Evolutionary conservation across 2,113 vertebrate genomes (phyloP).

Genomic region (Hippocampus barbouri): DNA sequence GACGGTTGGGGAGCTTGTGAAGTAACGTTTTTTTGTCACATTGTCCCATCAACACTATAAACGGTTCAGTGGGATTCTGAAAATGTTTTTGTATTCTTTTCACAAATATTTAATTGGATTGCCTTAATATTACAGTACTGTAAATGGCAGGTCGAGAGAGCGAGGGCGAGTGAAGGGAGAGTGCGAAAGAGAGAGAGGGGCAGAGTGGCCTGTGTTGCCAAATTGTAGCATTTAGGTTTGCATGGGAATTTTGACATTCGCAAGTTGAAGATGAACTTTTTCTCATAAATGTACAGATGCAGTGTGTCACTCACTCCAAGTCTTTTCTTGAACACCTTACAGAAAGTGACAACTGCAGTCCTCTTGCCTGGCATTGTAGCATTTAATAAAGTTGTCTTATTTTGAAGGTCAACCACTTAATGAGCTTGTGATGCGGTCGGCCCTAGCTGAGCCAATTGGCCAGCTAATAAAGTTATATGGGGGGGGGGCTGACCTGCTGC

Average conservation of each 20-base stretch:
- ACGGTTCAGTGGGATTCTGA: no score
- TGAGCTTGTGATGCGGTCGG: constrained; percentile 39
- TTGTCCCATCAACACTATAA: no score
- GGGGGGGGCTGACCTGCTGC: constrained; percentile 51
- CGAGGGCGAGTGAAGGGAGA: no score
- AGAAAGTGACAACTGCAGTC: constrained; percentile 32
- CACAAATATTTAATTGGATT: no score
- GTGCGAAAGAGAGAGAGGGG: no score
- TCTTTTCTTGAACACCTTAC: constrained; percentile 1
- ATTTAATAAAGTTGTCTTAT: constrained; percentile 51
- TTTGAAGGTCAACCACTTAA: constrained; percentile 44
- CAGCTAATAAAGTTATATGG: constrained; percentile 61
- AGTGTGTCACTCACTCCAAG: neutral
- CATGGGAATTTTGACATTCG: neutral
- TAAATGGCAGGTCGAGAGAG: neutral
- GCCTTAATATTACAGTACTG: no score
- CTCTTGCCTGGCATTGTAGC: constrained; percentile 30
- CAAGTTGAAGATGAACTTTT: neutral
- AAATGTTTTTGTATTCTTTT: no score
- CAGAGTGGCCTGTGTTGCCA: no score
- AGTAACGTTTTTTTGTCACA: no score
- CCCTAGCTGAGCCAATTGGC: constrained; percentile 49
- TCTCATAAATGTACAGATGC: neutral
- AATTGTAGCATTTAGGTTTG: no score
- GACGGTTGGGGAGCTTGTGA: no score